phyloP scores from a whole-genome alignment of 30 jellyfish, hydroid and myxozoan species.

The Aurelia coerulea region DNA sequence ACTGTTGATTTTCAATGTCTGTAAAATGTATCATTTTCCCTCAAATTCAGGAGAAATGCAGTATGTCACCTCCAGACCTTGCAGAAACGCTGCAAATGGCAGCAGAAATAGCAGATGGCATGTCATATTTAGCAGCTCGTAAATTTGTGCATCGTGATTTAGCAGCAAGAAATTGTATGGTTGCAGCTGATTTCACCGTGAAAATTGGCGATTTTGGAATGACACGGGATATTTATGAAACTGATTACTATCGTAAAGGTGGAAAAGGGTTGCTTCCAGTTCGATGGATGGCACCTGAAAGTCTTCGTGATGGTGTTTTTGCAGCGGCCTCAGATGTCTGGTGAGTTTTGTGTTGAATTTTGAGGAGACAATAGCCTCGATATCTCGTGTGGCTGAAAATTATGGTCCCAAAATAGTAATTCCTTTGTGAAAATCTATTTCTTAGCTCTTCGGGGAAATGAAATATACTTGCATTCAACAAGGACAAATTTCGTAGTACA shows the following conservation, averaged over 20 bases:
- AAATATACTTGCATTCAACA: too few species aligned
- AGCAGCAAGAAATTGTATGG: slow-evolving; percentile 99
- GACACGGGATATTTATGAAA: slow-evolving; percentile 96
- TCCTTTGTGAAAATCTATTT: too few species aligned
- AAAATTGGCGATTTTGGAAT: slow-evolving; percentile 97
- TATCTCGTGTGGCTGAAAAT: too few species aligned
- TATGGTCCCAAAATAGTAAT: too few species aligned
- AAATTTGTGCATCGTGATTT: slow-evolving; percentile 97
- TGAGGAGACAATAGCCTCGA: background rate
- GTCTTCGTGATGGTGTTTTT: slow-evolving; percentile 88
- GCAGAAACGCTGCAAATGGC: slow-evolving; percentile 91
- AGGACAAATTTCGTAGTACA: too few species aligned
- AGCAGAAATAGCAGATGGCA: slow-evolving; percentile 99
- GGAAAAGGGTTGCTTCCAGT: slow-evolving; percentile 96
- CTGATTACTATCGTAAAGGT: slow-evolving; percentile 95
- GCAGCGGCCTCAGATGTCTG: slow-evolving; percentile 94
- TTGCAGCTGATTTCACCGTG: slow-evolving; percentile 96
- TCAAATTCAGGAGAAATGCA: slow-evolving; percentile 1
- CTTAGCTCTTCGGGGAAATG: too few species aligned
- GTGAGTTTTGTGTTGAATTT: slow-evolving; percentile 57
- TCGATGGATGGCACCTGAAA: slow-evolving; percentile 99
- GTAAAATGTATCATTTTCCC: too few species aligned
- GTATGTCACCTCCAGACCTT: slow-evolving; percentile 78
- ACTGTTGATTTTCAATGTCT: too few species aligned
- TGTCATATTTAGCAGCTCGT: slow-evolving; percentile 96